Conservation (phyloP, 2,113 vertebrate species). For the Platycercus adscitus region DNA sequence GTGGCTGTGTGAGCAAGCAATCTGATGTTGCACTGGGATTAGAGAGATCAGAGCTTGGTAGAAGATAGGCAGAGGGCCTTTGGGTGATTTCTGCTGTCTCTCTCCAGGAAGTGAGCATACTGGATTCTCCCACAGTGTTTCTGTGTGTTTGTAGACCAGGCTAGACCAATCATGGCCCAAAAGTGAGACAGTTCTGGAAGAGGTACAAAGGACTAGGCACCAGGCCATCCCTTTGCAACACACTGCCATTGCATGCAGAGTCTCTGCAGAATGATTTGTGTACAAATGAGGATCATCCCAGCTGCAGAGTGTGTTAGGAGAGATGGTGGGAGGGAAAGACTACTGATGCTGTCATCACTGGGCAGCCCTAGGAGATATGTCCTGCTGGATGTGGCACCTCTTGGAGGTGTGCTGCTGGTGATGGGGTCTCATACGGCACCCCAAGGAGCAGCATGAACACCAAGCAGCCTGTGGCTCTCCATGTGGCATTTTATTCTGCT, state of each 20-base stretch:
- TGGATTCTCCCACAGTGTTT: background rate
- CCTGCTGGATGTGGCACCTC: background rate
- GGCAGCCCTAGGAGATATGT: background rate
- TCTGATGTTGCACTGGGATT: background rate
- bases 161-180: background rate
- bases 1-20: background rate
- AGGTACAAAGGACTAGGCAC: background rate
- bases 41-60: background rate
- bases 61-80: background rate
- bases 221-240: background rate
- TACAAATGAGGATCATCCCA: background rate
- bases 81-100: background rate
- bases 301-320: background rate
- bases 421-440: background rate
- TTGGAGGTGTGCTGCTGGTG: background rate
- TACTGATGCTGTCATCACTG: background rate
- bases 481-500: background rate
- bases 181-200: background rate
- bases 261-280: background rate
- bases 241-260: background rate
- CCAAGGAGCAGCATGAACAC: background rate
- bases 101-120: background rate
- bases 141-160: background rate
- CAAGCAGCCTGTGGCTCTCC: background rate
- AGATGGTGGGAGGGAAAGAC: rapidly evolving